phyloP scores from a whole-genome alignment of 2,797 vertebrate species.

The Sparus aurata region DNA sequence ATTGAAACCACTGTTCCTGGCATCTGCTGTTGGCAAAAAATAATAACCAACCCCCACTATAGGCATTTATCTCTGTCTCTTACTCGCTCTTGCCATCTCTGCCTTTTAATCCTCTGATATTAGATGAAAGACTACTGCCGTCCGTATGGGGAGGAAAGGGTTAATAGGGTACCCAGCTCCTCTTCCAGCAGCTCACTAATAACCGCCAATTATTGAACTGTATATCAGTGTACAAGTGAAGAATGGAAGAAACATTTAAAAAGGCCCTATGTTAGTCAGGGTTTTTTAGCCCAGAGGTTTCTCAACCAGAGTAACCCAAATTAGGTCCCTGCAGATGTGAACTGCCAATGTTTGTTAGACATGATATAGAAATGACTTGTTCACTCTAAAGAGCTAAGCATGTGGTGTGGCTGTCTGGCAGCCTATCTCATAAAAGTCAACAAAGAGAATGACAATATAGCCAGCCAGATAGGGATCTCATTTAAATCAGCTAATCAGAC shows the following conservation, averaged over 20 bases:
- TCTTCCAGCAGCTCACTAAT: conserved; percentile 73
- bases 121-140: conserved; percentile 70
- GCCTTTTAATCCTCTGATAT: conserved; percentile 66
- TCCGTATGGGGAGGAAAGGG: conserved; percentile 66
- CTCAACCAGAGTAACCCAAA: conserved; percentile 59
- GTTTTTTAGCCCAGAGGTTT: conserved; percentile 64
- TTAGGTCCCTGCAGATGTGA: conserved; percentile 64
- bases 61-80: conserved; percentile 56
- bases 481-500: conserved; percentile 78
- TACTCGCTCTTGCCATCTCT: conserved; percentile 35
- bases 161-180: conserved; percentile 68
- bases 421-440: conserved; percentile 63
- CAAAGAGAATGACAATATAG: conserved; percentile 72
- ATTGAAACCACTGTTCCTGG: conserved; percentile 69
- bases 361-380: conserved; percentile 58
- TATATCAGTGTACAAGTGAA: conserved; percentile 60
- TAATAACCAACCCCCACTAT: conserved; percentile 65
- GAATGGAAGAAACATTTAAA: conserved; percentile 38
- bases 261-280: conserved; percentile 43
- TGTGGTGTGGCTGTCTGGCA: conserved; percentile 54
- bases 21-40: conserved; percentile 72
- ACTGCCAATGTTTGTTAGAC: conserved; percentile 55
- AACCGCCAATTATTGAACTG: conserved; percentile 81
- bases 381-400: conserved; percentile 65
- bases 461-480: conserved; percentile 76